A percentile compares a stretch with the other conserved stretches of the same genome.
Conservation (phyloP, 2,113 vertebrate genomes). For the Grallaria varia region DNA sequence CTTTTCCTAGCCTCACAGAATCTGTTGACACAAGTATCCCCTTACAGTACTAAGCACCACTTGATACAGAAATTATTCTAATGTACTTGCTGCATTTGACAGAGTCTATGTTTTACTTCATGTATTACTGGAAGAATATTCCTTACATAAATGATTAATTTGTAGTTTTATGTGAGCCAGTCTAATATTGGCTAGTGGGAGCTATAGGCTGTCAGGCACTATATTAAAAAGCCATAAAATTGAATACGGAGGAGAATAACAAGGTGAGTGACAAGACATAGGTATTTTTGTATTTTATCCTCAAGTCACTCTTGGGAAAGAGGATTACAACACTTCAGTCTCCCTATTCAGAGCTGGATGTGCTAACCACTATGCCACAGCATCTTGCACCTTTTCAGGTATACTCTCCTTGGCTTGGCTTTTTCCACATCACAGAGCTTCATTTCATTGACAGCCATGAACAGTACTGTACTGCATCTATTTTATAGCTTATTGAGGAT, state of each 20-base stretch:
- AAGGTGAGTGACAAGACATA: background rate
- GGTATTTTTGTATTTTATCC: background rate
- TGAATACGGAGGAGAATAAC: background rate
- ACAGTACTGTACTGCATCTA: background rate
- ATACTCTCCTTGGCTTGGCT: background rate
- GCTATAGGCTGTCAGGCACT: background rate
- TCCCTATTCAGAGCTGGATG: background rate
- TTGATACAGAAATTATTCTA: background rate
- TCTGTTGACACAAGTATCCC: background rate
- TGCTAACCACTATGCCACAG: background rate
- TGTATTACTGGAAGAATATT: background rate
- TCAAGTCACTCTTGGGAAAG: background rate
- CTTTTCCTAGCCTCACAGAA: background rate
- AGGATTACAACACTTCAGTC: background rate
- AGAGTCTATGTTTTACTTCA: background rate
- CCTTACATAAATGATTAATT: background rate
- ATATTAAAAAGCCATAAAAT: background rate
- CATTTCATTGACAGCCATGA: rapidly evolving
- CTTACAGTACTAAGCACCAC: background rate
- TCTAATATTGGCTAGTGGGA: background rate
- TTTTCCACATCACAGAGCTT: background rate
- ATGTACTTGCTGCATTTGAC: background rate
- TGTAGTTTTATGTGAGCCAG: background rate
- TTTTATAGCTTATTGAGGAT: background rate
- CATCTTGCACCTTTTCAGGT: background rate